These are phyloP conservation scores for Epiblema foenella DNA, from an alignment of 2,888 invertebrate genomes.

Conservation along the genomic window DNA sequence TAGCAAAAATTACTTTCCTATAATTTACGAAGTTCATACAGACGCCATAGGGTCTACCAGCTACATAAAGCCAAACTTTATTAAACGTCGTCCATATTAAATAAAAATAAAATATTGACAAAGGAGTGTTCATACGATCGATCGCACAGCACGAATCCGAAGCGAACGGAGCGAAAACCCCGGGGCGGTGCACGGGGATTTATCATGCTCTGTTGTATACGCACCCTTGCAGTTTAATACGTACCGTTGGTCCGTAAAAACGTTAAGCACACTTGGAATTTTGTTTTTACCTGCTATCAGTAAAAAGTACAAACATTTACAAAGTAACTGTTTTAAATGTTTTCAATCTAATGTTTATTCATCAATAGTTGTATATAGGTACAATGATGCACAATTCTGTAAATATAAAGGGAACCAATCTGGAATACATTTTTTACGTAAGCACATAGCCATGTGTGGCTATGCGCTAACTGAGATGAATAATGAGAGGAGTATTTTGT, in stretches of 20 bases:
- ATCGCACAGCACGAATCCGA: constrained; percentile 71
- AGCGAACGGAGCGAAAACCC: constrained; percentile 76
- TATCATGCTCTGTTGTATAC: constrained; percentile 70
- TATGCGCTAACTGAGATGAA: too few relatives aligned
- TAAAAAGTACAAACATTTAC: background rate
- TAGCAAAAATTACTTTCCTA: too few relatives aligned
- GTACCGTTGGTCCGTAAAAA: constrained; percentile 19
- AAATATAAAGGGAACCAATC: too few relatives aligned
- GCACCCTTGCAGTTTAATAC: constrained; percentile 57
- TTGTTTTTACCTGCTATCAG: background rate
- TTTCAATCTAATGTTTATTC: background rate
- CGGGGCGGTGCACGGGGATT: constrained; percentile 75
- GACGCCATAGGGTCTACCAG: too few relatives aligned
- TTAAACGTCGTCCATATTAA: constrained; percentile 52
- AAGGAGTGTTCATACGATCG: constrained; percentile 77
- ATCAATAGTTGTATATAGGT: too few relatives aligned
- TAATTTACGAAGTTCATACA: too few relatives aligned
- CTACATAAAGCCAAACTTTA: background rate
- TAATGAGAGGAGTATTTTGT: background rate
- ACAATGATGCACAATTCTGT: too few relatives aligned
- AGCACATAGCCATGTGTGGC: background rate
- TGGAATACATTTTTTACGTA: too few relatives aligned
- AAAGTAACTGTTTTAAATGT: too few relatives aligned
- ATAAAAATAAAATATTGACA: constrained; percentile 62
- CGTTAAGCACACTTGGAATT: constrained; percentile 7